A percentile compares a stretch with the other conserved stretches of the same genome.
Evolutionary conservation across 1,140 invertebrate species (phyloP).

Genomic region (Stegodyphus mimosarum): DNA sequence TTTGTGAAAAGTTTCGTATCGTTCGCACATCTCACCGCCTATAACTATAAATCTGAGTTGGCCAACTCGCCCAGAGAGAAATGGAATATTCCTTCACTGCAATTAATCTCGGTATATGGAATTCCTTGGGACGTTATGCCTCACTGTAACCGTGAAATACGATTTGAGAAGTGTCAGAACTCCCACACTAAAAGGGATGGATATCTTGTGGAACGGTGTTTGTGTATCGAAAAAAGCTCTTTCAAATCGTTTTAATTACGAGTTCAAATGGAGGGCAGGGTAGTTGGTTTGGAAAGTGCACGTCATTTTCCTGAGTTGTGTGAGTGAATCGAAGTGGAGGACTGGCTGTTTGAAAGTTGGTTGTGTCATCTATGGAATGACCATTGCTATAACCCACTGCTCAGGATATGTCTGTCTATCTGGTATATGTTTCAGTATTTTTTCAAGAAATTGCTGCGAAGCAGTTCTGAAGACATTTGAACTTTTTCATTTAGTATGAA

Average conservation of each 20-base stretch:
- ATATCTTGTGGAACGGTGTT: background rate
- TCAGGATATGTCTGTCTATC: too few relatives aligned
- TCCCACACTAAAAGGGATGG: background rate
- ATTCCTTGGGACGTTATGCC: background rate
- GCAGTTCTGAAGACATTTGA: too few relatives aligned
- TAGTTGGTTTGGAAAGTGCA: background rate
- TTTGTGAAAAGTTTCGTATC: background rate
- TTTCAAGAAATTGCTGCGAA: too few relatives aligned
- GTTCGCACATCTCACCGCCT: background rate
- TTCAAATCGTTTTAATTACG: constrained; percentile 5
- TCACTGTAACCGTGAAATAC: background rate
- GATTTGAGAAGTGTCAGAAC: background rate
- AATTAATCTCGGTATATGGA: constrained; percentile 1
- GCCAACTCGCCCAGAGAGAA: background rate
- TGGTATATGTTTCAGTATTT: too few relatives aligned
- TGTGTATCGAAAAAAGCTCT: too few relatives aligned
- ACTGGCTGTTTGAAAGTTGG: too few relatives aligned
- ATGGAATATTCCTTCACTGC: background rate
- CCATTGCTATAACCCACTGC: too few relatives aligned
- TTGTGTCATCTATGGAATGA: too few relatives aligned
- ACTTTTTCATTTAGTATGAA: too few relatives aligned
- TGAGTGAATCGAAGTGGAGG: too few relatives aligned
- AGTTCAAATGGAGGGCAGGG: background rate
- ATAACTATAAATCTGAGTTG: background rate
- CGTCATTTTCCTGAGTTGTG: too few relatives aligned